Base-by-base conservation (phyloP, 2,888 invertebrate genomes). In the Caenorhabditis angaria region DNA sequence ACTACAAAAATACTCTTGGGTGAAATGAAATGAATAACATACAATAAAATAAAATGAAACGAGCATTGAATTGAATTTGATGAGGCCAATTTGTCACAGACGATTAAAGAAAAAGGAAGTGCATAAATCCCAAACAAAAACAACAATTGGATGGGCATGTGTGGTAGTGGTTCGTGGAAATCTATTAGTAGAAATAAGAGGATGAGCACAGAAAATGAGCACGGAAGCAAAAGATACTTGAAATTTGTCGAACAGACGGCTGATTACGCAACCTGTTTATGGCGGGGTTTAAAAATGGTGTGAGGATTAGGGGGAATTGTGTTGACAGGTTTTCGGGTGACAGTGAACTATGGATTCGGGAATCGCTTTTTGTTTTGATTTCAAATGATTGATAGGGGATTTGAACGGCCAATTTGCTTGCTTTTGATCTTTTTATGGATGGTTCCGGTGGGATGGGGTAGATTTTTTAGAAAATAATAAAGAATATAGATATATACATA, bases 241-340 rank as follows among this genome's bases (percentile, higher is more conserved):
- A 66, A 62, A 70, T 59, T 41, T 41, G 58, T 62, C 54, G 58
- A 65, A 66, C 70, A 70, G 70, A 70, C 20, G 70, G 70, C 60
- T 29, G 12, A 24, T 70, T 65, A 63, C 70, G 60, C 62, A 70
- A 70, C 65, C 14, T 27, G 10, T 41, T 41, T 41, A 41, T 41
- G 41, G 41, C 41, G 10, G 41, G 41, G n/a, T n/a, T n/a, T n/a
- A n/a, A n/a, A n/a, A n/a, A n/a, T 12, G 12, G 32, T 32, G 5
- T 32, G 41, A 18, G 41, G 41, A 41, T 41, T 41, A 41, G 41
- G 41, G 2, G 18, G 18, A n/a, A n/a, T n/a, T n/a, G n/a, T n/a
- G n/a, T n/a, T n/a, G n/a, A n/a, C n/a, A 10, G 10, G 41, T 41
- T 41, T 41, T 18, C 41, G 41, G 5, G 41, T 41, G 41, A 41